Base-by-base conservation (phyloP, 2,113 vertebrate genomes). In the Prinia subflava region DNA sequence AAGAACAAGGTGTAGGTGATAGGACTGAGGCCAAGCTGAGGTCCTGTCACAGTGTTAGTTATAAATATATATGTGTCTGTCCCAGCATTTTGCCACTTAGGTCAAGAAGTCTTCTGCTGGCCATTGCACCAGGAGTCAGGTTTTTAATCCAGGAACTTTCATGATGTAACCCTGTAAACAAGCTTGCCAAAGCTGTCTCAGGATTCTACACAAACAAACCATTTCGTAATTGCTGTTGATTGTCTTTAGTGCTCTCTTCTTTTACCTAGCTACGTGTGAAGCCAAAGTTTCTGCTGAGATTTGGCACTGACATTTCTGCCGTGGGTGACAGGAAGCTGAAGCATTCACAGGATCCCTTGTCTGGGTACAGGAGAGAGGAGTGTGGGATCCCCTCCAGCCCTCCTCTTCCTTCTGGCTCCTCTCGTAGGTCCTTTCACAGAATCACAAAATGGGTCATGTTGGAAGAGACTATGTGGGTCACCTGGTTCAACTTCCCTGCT, bases 221-320 rank as follows among this genome's bases (percentile, higher is more conserved):
- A 0, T 73, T 86, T 79, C 39, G 28, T n/a, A 69, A 42, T 9
- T 2, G 5, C 31, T 5, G 1, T 44, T 76, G 24, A 28, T 9
- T 80, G 53, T 68, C 15, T 18, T 16, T 23, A 6, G 7, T 16
- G 16, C 28, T 88, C 11, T 46, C 20, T 39, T 27, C 65, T 92
- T 76, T 85, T 85, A 68, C 22, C 19, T 62, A 62, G 25, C 27
- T 56, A 20, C 0, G 0, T 7, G 39, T 16, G 47, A 87, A 85
- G 19, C 31, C 7, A 23, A 62, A n/a, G 22, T 60, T 82, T 76
- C 41, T 71, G 44, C 21, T 4, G 2, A 33, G 27, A n/a, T 75
- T 82, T 83, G 62, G 18, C 2, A 1, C 19, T 1, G 6, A 25
- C 11, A 6, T 31, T 71, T 75, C 41, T 76, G 41, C 0, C 0